phyloP scores from a whole-genome alignment of 2,113 vertebrate species.

The Falcunculus frontatus region DNA sequence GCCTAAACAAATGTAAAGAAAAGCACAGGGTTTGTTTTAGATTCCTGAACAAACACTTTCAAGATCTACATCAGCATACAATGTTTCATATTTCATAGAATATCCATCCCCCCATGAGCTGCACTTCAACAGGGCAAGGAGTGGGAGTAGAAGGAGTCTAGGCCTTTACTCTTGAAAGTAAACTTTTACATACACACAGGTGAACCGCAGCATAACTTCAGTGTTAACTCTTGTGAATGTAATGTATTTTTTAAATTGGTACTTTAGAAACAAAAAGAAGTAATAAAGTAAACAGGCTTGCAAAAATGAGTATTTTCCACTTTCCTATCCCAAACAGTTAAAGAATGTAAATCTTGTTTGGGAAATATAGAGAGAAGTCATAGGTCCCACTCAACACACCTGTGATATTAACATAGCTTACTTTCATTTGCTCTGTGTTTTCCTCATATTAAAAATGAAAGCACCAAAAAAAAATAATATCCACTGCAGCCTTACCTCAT shows the following conservation, averaged over 20 bases:
- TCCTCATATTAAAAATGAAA: neutral
- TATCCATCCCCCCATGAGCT: neutral
- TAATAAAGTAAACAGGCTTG: neutral
- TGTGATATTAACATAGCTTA: neutral
- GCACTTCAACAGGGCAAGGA: neutral
- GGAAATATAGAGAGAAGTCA: neutral
- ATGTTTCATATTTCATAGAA: neutral
- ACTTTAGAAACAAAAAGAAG: neutral
- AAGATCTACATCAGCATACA: neutral
- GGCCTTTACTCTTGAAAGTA: neutral
- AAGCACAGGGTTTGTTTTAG: neutral
- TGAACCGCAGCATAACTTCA: neutral
- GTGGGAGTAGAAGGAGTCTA: rapidly evolving
- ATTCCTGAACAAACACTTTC: neutral
- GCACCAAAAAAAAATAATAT: neutral
- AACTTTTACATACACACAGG: neutral
- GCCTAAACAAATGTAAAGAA: neutral
- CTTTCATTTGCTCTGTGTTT: neutral
- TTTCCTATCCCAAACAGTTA: neutral
- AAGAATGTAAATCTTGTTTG: neutral
- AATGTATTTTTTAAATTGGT: neutral
- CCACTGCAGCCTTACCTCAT: neutral
- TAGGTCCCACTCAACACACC: neutral
- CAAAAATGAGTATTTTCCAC: neutral
- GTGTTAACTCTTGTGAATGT: neutral